Conservation (phyloP, 2,113 vertebrate genomes). For the Eupsittula cactorum region DNA sequence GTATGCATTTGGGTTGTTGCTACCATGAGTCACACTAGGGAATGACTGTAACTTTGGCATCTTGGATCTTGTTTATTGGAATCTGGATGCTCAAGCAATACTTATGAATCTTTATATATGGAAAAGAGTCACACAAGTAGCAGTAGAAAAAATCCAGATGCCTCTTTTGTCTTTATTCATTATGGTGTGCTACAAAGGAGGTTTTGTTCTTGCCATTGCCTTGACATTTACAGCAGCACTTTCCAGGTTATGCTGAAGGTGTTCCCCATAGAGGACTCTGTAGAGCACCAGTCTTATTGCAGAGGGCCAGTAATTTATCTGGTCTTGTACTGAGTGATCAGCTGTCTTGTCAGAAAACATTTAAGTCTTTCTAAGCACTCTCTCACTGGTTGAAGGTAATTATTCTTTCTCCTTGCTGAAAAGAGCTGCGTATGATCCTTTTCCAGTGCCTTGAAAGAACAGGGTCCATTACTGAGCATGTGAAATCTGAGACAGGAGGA, state of each 20-base stretch:
- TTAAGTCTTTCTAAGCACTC: background rate
- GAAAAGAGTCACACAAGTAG: background rate
- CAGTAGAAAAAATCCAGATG: background rate
- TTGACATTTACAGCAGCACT: background rate
- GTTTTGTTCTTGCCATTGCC: background rate
- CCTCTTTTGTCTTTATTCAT: background rate
- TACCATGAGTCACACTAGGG: background rate
- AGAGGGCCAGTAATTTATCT: slow-evolving; percentile 13
- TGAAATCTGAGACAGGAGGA: slow-evolving; percentile 6
- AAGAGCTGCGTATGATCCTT: background rate
- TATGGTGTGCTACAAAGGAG: background rate
- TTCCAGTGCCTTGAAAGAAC: slow-evolving; percentile 7
- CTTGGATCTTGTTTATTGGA: background rate
- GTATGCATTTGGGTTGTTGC: background rate
- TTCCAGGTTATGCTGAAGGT: background rate
- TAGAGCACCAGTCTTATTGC: background rate
- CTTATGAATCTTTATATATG: background rate
- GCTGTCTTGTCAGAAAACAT: background rate
- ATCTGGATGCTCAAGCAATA: background rate
- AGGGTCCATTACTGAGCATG: background rate
- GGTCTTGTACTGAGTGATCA: slow-evolving; percentile 1
- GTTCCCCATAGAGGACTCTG: background rate
- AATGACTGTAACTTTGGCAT: background rate
- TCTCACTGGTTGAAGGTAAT: background rate
- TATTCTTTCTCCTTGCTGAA: slow-evolving; percentile 7